Base-by-base conservation (phyloP, 2,113 vertebrate species). In the Bujurquina vittata region DNA sequence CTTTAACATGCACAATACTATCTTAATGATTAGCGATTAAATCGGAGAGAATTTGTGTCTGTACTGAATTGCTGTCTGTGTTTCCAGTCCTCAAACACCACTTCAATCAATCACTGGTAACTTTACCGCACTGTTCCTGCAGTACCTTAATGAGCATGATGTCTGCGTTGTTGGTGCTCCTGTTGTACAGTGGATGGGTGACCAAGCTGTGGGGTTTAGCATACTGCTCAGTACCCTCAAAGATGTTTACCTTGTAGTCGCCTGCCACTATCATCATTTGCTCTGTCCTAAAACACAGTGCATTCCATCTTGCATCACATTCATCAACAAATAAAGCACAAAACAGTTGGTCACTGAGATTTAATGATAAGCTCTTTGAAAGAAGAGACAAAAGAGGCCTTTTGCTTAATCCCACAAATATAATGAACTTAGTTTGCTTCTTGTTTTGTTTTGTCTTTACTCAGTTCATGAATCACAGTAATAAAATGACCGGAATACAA, bases 101-200 rank as follows among this genome's bases (percentile, higher is more conserved):
- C 18, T 73, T 14, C 14, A 43, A 9, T 43, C 20, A 72, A 54
- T 18, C 4, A 46, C 1, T 67, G 46, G n/a, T 72, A 72, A 54
- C 46, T 54, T 72, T 54, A 9, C 46, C n/a, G 46, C 67, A 22
- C 3, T 54, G 3, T 46, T 55, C 22, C 17, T 78, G 40, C 23
- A 17, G 80, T 92, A 96, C 96, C 96, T 96, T 96, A 62, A 96
- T 95, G 49, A 96, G 92, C 96, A 96, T 96, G 88, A 96, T 94
- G 87, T 97, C 96, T 3, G 94, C 95, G 12, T 96, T 95, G 87
- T 95, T 96, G 84, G 90, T 95, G 63, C 76, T 87, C 58, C 88
- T 86, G 90, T 95, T 94, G 91, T 96, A 96, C 14, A 92, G 83
- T 0, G 96, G 96, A 60, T 96, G 96, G 12, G 88, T 83, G 57